A percentile compares a stretch with the other conserved stretches of the same genome.
Conservation (phyloP, 2,888 invertebrate species). For the Andrena haemorrhoa region DNA sequence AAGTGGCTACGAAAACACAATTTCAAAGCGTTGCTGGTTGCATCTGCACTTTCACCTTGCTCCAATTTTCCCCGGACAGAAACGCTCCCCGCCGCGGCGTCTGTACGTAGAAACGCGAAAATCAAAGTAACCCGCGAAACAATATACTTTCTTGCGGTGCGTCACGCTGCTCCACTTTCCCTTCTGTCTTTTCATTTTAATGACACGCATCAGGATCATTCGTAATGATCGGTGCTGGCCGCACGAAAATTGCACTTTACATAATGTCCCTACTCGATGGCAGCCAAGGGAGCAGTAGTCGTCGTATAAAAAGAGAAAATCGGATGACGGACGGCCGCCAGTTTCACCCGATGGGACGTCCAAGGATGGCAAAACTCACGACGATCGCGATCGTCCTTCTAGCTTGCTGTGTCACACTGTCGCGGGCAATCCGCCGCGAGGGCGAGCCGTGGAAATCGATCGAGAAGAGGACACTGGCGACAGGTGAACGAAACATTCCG, state of each 20-base stretch:
- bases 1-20: not conserved
- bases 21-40: not conserved
- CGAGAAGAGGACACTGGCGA: slow-evolving; percentile 21
- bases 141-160: slow-evolving; percentile 68
- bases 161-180: slow-evolving; percentile 72
- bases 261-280: slow-evolving; percentile 54
- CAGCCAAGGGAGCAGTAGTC: not conserved
- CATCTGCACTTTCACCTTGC: slow-evolving; percentile 43
- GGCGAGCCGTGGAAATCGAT: slow-evolving; percentile 27
- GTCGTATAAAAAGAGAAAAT: slow-evolving; percentile 72
- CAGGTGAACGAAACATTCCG: slow-evolving; percentile 59
- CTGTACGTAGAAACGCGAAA: slow-evolving; percentile 53
- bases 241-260: slow-evolving; percentile 68
- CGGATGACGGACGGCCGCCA: slow-evolving; percentile 45
- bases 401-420: slow-evolving; percentile 38
- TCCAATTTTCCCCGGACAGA: slow-evolving; percentile 31
- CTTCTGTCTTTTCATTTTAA: slow-evolving; percentile 68
- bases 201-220: slow-evolving; percentile 68
- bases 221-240: slow-evolving; percentile 58
- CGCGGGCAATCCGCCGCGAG: slow-evolving; percentile 27
- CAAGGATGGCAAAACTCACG: slow-evolving; percentile 65
- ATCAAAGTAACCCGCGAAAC: slow-evolving; percentile 64
- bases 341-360: slow-evolving; percentile 62
- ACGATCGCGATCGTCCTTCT: slow-evolving; percentile 63
- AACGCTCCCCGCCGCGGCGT: slow-evolving; percentile 13